phyloP scores from a whole-genome alignment of 2,113 vertebrate species.

The Corythornis vintsioides region DNA sequence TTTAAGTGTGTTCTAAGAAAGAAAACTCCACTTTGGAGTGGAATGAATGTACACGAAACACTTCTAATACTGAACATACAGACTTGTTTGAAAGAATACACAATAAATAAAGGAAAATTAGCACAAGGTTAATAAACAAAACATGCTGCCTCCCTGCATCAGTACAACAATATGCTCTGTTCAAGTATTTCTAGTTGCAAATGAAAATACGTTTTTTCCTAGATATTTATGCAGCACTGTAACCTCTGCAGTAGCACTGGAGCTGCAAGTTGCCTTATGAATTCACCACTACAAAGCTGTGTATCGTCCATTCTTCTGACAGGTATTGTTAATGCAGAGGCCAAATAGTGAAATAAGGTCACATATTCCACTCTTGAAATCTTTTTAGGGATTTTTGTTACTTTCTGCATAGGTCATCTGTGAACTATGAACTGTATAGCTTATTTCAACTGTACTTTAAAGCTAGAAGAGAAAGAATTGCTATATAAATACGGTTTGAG shows the following conservation, averaged over 20 bases:
- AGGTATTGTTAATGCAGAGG: neutral
- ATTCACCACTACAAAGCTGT: neutral
- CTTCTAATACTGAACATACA: neutral
- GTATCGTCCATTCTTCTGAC: neutral
- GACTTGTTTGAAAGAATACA: neutral
- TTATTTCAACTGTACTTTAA: neutral
- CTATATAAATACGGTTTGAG: neutral
- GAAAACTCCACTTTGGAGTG: neutral
- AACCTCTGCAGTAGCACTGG: neutral
- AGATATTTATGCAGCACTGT: neutral
- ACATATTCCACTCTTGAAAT: neutral
- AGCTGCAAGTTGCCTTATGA: neutral
- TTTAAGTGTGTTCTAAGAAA: neutral
- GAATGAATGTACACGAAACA: neutral
- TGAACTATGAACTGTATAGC: neutral
- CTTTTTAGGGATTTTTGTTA: neutral
- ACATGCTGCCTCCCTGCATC: neutral
- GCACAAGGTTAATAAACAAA: neutral
- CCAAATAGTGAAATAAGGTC: neutral
- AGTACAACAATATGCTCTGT: neutral
- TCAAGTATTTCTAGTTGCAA: neutral
- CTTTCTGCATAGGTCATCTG: neutral
- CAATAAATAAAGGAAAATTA: neutral
- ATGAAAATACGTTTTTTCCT: neutral
- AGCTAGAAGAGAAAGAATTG: neutral